A percentile compares a stretch with the other conserved stretches of the same genome.
Conservation (phyloP, 2,113 vertebrate genomes). For the Vulpes vulpes region DNA sequence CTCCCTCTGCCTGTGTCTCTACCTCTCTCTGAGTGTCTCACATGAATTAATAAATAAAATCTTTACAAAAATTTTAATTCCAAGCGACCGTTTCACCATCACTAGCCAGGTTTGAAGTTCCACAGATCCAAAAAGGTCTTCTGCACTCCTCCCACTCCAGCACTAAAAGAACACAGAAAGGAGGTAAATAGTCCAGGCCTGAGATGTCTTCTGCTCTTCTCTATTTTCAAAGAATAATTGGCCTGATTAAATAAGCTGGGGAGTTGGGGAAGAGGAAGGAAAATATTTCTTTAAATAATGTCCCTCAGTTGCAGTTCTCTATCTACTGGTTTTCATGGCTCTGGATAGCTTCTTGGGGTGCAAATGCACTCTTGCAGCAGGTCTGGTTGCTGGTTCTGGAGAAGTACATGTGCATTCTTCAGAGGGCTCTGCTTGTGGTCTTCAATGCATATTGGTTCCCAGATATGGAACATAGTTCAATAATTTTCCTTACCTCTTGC, state of each 20-base stretch:
- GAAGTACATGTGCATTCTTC: not conserved
- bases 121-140: not conserved
- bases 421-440: not conserved
- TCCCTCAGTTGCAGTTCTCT: not conserved
- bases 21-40: no score
- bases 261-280: rapidly evolving
- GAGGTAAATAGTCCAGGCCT: not conserved
- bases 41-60: no score
- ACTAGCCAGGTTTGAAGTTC: not conserved
- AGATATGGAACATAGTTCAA: rapidly evolving
- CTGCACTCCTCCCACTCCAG: not conserved
- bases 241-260: not conserved
- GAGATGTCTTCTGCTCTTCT: rapidly evolving
- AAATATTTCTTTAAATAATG: not conserved
- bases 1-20: no score
- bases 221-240: not conserved
- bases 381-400: not conserved
- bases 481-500: not conserved
- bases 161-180: not conserved
- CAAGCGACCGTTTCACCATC: not conserved
- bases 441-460: not conserved
- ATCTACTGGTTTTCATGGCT: not conserved
- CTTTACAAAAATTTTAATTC: not conserved
- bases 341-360: not conserved
- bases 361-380: not conserved